These are phyloP conservation scores for Ophioninae sp. DNA, from an alignment of 2,888 invertebrate genomes.

Conservation along the genomic window DNA sequence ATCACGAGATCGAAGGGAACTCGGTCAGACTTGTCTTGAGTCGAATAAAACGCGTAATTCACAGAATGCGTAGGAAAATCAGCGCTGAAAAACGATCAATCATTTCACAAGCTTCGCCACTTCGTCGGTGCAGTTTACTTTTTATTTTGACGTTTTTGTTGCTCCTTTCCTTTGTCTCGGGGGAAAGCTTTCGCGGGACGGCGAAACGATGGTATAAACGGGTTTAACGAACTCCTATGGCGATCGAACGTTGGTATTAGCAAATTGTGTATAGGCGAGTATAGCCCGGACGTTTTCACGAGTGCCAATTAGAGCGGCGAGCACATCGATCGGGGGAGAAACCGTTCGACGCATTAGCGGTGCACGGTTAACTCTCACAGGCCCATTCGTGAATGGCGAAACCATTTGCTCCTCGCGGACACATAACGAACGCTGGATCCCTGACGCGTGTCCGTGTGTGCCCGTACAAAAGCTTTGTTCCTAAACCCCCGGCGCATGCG, in stretches of 20 bases:
- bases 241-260: background rate
- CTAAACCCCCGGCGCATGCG: background rate
- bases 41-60: background rate
- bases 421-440: constrained; percentile 22
- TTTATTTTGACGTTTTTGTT: background rate
- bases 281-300: constrained; percentile 69
- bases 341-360: constrained; percentile 71
- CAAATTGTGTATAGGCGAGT: background rate
- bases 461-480: constrained; percentile 41
- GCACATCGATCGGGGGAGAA: constrained; percentile 71
- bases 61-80: background rate
- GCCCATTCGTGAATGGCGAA: constrained; percentile 68
- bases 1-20: background rate
- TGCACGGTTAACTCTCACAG: constrained; percentile 68
- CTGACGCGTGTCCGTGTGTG: background rate
- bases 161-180: background rate
- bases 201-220: constrained; percentile 12
- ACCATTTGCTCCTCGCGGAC: constrained; percentile 43
- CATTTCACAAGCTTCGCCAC: background rate
- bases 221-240: constrained; percentile 20
- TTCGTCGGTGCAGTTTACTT: background rate
- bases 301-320: constrained; percentile 73
- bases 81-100: background rate
- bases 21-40: background rate
- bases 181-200: background rate